phyloP scores from a whole-genome alignment of 2,797 vertebrate species.

The Graptemys geographica region DNA sequence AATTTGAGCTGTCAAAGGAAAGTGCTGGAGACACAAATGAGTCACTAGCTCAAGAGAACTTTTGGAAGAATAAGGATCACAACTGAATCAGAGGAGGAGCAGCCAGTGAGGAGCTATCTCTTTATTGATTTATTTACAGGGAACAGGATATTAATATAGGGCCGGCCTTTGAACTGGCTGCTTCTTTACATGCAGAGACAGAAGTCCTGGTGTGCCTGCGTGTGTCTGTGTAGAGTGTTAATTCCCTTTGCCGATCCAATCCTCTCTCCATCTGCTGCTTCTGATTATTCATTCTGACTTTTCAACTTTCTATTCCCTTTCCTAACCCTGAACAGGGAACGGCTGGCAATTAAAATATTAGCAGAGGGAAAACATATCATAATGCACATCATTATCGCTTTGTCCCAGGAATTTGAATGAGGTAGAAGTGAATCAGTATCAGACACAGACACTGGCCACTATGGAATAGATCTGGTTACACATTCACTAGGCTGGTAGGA shows the following conservation, averaged over 20 bases:
- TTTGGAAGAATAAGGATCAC: background rate
- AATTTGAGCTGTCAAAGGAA: background rate
- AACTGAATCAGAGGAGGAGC: background rate
- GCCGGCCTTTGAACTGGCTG: constrained; percentile 65
- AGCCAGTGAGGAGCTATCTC: background rate
- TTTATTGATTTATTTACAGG: constrained; percentile 73
- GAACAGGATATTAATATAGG: constrained; percentile 64
- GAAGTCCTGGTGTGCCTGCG: background rate
- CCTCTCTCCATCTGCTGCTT: constrained; percentile 50
- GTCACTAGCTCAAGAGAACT: background rate
- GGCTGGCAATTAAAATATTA: constrained; percentile 70
- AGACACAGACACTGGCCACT: background rate
- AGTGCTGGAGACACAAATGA: background rate
- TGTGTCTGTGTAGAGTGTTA: constrained; percentile 5
- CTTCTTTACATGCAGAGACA: background rate
- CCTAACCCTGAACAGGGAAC: constrained; percentile 5
- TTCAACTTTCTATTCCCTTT: constrained; percentile 41
- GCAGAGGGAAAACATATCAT: constrained; percentile 34
- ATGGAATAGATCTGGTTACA: background rate
- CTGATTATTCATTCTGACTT: background rate
- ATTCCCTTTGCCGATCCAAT: constrained; percentile 40
- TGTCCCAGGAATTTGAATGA: constrained; percentile 58
- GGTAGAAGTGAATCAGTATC: background rate
- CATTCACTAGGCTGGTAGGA: background rate
- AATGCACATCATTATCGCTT: constrained; percentile 46